Evolutionary conservation across 1,140 invertebrate genomes (phyloP).

Genomic region (Sarcophaga peregrina): DNA sequence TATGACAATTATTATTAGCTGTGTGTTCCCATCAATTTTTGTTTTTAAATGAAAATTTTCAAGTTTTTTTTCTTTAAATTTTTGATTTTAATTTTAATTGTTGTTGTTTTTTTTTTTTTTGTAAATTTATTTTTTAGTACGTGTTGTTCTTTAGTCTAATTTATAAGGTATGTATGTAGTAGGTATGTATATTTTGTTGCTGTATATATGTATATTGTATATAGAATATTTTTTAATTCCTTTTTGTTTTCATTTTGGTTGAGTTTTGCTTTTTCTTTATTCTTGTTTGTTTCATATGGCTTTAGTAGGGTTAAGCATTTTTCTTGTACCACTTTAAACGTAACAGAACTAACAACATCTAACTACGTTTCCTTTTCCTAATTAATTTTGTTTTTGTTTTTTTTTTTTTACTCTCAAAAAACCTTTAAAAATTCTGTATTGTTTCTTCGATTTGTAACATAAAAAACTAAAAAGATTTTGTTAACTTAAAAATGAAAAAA

Average conservation of each 20-base stretch:
- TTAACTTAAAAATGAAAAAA: neutral
- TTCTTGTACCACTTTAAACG: neutral
- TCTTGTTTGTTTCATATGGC: neutral
- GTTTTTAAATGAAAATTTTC: neutral
- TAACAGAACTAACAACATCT: slow-evolving; percentile 23
- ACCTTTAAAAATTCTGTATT: neutral
- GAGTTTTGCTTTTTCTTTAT: neutral
- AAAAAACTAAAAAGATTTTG: neutral
- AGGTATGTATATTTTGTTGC: too few species aligned
- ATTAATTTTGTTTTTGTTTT: neutral
- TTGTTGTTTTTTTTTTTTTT: neutral
- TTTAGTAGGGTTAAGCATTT: neutral
- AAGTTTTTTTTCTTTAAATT: neutral
- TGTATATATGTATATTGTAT: too few species aligned
- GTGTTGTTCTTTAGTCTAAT: too few species aligned
- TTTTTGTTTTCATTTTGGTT: neutral
- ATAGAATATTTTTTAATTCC: too few species aligned
- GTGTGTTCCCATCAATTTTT: slow-evolving; percentile 18
- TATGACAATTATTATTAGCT: slow-evolving; percentile 1
- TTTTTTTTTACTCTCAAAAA: neutral
- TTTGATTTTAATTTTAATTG: neutral
- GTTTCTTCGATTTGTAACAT: neutral
- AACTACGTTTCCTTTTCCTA: slow-evolving; percentile 27
- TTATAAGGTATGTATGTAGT: too few species aligned
- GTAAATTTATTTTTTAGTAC: neutral